Conservation (phyloP, 2,113 vertebrate species). For the Psilopogon haemacephalus region DNA sequence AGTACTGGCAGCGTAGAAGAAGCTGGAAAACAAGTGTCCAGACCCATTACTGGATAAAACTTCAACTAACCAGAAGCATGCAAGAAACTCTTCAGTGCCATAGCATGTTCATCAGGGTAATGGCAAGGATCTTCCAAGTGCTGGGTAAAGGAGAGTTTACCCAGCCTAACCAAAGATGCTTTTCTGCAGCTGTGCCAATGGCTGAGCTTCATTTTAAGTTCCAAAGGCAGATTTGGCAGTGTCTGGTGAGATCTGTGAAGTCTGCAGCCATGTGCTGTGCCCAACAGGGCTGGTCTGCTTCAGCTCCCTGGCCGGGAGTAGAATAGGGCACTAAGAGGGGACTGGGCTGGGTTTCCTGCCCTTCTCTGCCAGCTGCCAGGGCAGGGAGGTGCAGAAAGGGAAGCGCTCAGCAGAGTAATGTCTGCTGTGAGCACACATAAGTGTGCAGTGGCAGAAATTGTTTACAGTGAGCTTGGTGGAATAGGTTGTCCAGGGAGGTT, state of each 20-base stretch:
- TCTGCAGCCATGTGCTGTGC: background rate
- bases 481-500: no score
- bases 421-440: accelerated
- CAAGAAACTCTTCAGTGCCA: background rate
- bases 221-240: background rate
- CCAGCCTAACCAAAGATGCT: background rate
- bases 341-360: background rate
- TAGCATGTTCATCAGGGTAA: background rate
- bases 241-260: slow-evolving; percentile 18
- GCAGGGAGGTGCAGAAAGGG: background rate
- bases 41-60: background rate
- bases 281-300: background rate
- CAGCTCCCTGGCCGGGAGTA: background rate
- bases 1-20: background rate
- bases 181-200: background rate
- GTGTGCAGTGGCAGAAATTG: background rate
- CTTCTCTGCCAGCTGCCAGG: accelerated
- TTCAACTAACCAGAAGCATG: background rate
- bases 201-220: background rate
- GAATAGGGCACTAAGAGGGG: background rate
- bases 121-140: background rate
- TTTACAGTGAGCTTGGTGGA: no score
- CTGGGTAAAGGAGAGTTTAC: background rate
- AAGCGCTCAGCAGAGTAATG: background rate
- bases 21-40: background rate